Evolutionary conservation across 2,888 invertebrate species (phyloP).

Genomic region (Spisula subtruncata): DNA sequence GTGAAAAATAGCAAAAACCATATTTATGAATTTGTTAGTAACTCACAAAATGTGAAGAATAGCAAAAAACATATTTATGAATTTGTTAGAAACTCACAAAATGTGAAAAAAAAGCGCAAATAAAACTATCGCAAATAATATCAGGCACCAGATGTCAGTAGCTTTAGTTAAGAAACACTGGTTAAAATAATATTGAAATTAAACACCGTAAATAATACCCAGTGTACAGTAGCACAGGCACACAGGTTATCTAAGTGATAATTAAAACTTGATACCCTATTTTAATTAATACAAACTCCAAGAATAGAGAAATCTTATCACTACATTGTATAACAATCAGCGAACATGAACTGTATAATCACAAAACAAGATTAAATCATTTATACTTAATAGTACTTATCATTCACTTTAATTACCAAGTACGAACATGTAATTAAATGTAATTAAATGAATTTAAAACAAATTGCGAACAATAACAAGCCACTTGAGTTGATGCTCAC

Average conservation of each 20-base stretch:
- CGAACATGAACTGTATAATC: neutral
- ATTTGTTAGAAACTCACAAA: no score
- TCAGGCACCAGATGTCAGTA: no score
- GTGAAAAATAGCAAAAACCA: no score
- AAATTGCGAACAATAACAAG: conserved; percentile 22
- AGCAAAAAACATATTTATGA: no score
- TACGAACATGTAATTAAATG: neutral
- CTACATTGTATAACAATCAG: neutral
- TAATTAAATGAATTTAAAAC: conserved; percentile 40
- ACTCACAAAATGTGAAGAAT: no score
- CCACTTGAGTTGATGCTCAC: neutral
- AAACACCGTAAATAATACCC: no score
- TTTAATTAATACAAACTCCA: neutral
- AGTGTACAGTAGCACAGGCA: neutral
- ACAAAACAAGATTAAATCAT: conserved; percentile 14
- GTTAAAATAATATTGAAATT: no score
- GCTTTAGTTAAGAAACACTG: no score
- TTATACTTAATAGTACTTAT: conserved; percentile 36
- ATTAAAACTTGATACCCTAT: neutral
- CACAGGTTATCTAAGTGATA: neutral
- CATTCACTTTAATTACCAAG: conserved; percentile 4
- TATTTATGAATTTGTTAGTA: no score
- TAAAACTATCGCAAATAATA: no score
- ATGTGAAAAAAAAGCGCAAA: no score
- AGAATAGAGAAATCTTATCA: neutral